Evolutionary conservation across 2,113 vertebrate genomes (phyloP).

Genomic region (Kryptolebias marmoratus): DNA sequence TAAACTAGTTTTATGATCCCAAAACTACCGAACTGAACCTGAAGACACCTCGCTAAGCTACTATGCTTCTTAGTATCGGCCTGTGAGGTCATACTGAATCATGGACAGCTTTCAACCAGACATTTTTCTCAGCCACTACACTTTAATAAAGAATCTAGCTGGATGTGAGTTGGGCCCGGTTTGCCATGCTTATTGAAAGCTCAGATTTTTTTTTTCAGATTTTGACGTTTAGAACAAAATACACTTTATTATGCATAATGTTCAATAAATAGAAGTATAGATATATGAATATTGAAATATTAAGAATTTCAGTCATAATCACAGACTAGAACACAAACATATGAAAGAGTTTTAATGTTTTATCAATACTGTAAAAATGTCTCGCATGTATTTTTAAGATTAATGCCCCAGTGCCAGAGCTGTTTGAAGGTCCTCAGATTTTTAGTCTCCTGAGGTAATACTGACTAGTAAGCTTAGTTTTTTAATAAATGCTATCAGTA

Average conservation of each 20-base stretch:
- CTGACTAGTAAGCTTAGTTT: neutral
- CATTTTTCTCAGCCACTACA: too few species aligned
- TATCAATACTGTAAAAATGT: slow-evolving; percentile 12
- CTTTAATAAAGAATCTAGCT: neutral
- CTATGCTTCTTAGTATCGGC: too few species aligned
- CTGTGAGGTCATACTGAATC: too few species aligned
- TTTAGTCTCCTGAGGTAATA: neutral
- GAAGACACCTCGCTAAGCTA: too few species aligned
- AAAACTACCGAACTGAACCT: too few species aligned
- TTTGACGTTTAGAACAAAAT: too few species aligned
- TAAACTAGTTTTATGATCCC: too few species aligned
- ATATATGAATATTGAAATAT: neutral
- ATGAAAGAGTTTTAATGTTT: slow-evolving; percentile 12
- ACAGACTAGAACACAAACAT: neutral
- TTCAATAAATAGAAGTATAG: too few species aligned
- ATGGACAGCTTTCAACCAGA: too few species aligned
- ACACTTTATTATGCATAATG: too few species aligned
- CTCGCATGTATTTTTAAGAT: slow-evolving; percentile 13
- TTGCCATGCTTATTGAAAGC: neutral
- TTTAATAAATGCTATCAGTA: neutral
- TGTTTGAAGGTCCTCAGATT: slow-evolving; percentile 7
- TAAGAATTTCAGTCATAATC: neutral
- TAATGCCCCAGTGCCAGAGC: slow-evolving; percentile 1
- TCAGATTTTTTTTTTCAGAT: neutral
- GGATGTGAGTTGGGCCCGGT: neutral